Percentiles rank a stretch among this genome's conserved stretches.
Evolutionary conservation across 2,113 vertebrate genomes (phyloP).

Genomic region (Mastomys coucha): DNA sequence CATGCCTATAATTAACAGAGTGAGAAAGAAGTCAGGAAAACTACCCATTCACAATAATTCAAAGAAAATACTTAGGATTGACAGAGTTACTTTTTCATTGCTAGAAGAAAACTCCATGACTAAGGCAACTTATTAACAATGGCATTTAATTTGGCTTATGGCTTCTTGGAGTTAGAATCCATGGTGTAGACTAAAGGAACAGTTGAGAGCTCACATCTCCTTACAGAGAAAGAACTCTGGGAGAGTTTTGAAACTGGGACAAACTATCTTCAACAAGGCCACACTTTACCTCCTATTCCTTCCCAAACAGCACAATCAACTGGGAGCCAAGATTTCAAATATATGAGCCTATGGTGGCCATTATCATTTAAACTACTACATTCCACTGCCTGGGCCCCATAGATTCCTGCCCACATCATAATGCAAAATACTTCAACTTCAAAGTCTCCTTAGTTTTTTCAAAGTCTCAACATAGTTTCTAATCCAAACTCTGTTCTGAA

Average conservation of each 20-base stretch:
- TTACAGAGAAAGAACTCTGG: not conserved
- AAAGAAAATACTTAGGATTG: not conserved
- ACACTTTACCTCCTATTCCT: not conserved
- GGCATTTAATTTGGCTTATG: not conserved
- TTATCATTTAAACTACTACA: not conserved
- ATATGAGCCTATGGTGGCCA: not conserved
- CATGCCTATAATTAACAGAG: not conserved
- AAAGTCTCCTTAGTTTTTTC: not conserved
- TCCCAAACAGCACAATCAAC: not conserved
- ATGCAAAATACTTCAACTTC: not conserved
- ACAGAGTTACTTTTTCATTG: not conserved
- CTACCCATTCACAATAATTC: not conserved
- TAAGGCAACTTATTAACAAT: not conserved
- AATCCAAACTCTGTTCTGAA: not conserved
- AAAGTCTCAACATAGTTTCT: not conserved
- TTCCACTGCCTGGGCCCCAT: not conserved
- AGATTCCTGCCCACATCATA: not conserved
- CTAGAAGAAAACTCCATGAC: not conserved
- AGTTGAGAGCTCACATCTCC: not conserved
- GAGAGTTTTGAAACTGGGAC: not conserved
- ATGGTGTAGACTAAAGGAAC: not conserved
- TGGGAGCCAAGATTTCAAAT: not conserved
- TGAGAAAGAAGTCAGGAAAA: not conserved
- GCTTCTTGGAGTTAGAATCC: not conserved
- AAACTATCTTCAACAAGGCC: not conserved